Evolutionary conservation across 2,888 invertebrate genomes (phyloP), one percentile per base, ranked within the genome.

Genomic region (Drosophila tanythrix): DNA sequence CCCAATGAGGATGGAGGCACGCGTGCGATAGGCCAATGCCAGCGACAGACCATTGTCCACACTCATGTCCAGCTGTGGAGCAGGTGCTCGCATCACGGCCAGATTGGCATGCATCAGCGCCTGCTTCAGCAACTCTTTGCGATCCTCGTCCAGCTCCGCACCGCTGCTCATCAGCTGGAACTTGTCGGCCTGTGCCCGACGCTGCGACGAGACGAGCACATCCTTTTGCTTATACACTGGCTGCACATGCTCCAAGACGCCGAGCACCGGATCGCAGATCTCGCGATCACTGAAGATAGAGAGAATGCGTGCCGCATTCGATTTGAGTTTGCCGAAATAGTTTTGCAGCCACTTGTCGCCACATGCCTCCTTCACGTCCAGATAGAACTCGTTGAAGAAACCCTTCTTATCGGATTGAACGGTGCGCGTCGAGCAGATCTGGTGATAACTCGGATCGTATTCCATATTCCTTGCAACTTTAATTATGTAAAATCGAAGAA

Each of bases 401-500:
- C 97, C 97, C 83, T 95, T 95, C 70, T 94, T 94, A 81, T 96
- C 95, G 0, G 96, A 96, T 91, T 96, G 96, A 0, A 97, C 94
- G 0, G 97, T 97, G 70, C 95, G 95, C 83, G 95, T 94, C 84
- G 96, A 96, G 92, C 97, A 97, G 40, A 95, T 94, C 27, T 94
- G 93, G 40, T 95, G 95, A 89, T 95, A 96, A 4, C 93, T 91
- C 76, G 94, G 75, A 61, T 91, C 90, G 65, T 72, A 77, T 40
- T 87, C 87, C 90, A 90, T 90, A 5, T n/a, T 67, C 29, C 11
- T 11, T 51, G 33, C 18, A 15, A 43, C 25, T 46, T 15, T 50
- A 81, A 81, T 80, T 73, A 88, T 82, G 27, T 78, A 86, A 56
- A 56, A 33, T 8, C 1, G 25, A 18, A 18, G 25, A 25, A 27